These are phyloP conservation scores for Rhimphoctona megacephalus DNA, from an alignment of 2,888 invertebrate genomes.

Conservation along the genomic window DNA sequence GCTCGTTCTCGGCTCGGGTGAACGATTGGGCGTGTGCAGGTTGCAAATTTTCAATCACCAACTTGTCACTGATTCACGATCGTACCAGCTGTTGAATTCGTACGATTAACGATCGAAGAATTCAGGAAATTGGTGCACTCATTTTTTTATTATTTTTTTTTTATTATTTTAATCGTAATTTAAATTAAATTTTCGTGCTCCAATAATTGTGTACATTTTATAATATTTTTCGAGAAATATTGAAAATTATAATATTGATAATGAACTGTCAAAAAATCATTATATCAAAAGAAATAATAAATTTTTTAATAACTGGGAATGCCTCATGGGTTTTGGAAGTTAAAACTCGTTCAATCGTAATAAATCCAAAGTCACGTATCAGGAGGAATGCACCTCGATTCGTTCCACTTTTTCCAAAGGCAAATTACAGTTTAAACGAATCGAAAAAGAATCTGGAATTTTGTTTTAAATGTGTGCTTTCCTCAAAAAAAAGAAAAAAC, in stretches of 20 bases:
- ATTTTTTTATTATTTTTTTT: neutral
- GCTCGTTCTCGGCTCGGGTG: slow-evolving; percentile 49
- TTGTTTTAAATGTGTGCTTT: neutral
- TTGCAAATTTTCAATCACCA: slow-evolving; percentile 58
- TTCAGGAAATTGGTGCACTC: neutral
- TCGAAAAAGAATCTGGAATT: neutral
- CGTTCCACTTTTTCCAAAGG: slow-evolving; percentile 31
- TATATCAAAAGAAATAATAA: too few relatives aligned
- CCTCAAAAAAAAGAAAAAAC: neutral
- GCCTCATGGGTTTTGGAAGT: neutral
- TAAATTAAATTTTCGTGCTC: neutral
- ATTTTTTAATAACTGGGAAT: neutral
- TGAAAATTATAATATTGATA: too few relatives aligned
- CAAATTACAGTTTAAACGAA: neutral
- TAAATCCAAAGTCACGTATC: slow-evolving; percentile 23
- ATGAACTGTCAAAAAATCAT: too few relatives aligned
- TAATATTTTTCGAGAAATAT: too few relatives aligned
- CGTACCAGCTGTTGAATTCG: slow-evolving; percentile 50
- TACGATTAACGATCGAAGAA: slow-evolving; percentile 25
- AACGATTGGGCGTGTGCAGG: slow-evolving; percentile 65
- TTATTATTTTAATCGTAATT: neutral
- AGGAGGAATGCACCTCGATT: slow-evolving; percentile 23
- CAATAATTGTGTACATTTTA: neutral
- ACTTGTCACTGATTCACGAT: slow-evolving; percentile 50
- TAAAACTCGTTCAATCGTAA: slow-evolving; percentile 14